A percentile compares a stretch with the other conserved stretches of the same genome.
Conservation (phyloP, 1,140 invertebrate genomes). For the Pemphigus obesinymphae region DNA sequence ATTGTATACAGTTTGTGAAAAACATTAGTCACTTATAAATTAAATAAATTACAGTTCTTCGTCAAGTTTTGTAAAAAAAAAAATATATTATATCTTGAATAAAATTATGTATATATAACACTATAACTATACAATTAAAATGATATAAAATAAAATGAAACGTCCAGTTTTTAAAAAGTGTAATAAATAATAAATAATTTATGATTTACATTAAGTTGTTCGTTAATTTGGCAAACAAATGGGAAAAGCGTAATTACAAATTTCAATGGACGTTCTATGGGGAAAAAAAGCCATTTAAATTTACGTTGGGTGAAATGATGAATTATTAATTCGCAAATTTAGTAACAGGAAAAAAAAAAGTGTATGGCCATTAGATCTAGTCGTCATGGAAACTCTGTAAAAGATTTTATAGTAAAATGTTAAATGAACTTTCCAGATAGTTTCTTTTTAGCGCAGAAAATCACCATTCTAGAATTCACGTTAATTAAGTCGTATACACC, state of each 20-base stretch:
- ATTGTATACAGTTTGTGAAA: background rate
- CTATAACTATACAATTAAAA: background rate
- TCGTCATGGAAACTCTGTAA: background rate
- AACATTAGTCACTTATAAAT: no score
- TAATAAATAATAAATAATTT: background rate
- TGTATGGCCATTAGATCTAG: background rate
- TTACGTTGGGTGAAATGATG: background rate
- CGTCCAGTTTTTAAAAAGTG: background rate
- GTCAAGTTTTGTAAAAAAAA: no score
- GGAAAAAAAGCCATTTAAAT: background rate
- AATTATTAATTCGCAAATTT: background rate
- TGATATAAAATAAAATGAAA: background rate
- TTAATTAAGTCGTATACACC: background rate
- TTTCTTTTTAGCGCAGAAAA: conserved; percentile 7
- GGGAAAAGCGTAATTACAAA: background rate
- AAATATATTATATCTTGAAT: background rate
- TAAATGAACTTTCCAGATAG: background rate
- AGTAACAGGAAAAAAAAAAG: background rate
- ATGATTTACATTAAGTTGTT: background rate
- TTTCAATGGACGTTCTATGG: background rate
- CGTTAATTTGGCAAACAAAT: background rate
- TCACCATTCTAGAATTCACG: conserved; percentile 1
- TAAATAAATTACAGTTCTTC: no score
- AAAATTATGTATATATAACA: background rate
- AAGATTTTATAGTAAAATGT: background rate